phyloP scores from a whole-genome alignment of 2,888 invertebrate genomes.

The Melinopterus prodromus region DNA sequence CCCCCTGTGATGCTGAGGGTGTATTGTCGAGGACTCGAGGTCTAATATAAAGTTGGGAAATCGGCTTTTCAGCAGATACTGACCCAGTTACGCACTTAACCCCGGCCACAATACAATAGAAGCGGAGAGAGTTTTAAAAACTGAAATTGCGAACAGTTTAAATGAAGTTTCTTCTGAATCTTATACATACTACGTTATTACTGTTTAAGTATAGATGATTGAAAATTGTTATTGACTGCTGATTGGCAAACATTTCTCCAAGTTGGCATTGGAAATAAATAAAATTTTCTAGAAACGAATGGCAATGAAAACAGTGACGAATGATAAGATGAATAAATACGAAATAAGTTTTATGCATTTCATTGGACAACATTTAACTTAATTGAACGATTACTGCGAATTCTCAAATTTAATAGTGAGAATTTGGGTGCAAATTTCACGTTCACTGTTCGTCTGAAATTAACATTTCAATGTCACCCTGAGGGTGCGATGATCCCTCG shows the following conservation, averaged over 20 bases:
- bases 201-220: too few species aligned
- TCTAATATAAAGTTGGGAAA: background rate
- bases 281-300: too few species aligned
- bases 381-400: background rate
- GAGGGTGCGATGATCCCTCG: background rate
- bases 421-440: background rate
- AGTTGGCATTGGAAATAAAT: too few species aligned
- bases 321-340: too few species aligned
- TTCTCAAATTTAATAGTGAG: background rate
- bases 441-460: background rate
- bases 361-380: background rate
- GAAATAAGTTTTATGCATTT: too few species aligned
- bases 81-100: background rate
- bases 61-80: background rate
- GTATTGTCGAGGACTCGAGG: background rate
- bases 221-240: too few species aligned
- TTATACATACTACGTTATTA: too few species aligned
- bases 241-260: too few species aligned
- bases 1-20: background rate
- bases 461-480: background rate
- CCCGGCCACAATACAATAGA: background rate
- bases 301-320: too few species aligned
- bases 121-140: background rate
- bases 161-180: too few species aligned
- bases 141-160: background rate